Conservation (phyloP, 2,113 vertebrate species). For the Choloepus hoffmanni region DNA sequence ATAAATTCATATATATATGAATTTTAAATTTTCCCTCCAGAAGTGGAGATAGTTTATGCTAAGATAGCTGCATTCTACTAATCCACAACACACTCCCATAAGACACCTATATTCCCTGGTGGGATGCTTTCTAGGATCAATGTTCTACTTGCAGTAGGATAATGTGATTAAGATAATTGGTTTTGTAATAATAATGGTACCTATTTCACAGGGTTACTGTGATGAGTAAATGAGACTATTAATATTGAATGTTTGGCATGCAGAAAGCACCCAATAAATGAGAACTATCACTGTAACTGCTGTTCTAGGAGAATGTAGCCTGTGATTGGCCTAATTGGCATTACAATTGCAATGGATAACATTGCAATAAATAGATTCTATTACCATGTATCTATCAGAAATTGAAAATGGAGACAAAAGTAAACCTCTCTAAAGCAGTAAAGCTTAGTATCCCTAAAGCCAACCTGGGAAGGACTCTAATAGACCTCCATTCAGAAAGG, state of each 20-base stretch:
- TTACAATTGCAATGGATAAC: not conserved
- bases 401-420: not conserved
- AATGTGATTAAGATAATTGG: not conserved
- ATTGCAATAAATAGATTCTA: not conserved
- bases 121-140: not conserved
- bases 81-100: not conserved
- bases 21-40: slow-evolving; percentile 36
- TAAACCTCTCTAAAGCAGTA: not conserved
- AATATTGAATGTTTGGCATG: slow-evolving; percentile 16
- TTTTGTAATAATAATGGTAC: not conserved
- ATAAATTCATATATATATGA: slow-evolving; percentile 26
- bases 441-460: not conserved
- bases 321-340: not conserved
- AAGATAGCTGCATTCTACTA: not conserved
- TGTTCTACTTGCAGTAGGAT: not conserved
- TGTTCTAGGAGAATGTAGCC: not conserved
- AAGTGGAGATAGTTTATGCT: not conserved
- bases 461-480: not conserved
- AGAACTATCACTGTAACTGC: not conserved
- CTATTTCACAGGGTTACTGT: not conserved
- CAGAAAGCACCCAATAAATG: not conserved
- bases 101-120: not conserved
- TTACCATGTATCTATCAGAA: not conserved
- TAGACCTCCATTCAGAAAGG: not conserved
- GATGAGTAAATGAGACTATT: slow-evolving; percentile 50